Conservation (phyloP, 2,888 invertebrate species). For the Drosophila demipolita region DNA sequence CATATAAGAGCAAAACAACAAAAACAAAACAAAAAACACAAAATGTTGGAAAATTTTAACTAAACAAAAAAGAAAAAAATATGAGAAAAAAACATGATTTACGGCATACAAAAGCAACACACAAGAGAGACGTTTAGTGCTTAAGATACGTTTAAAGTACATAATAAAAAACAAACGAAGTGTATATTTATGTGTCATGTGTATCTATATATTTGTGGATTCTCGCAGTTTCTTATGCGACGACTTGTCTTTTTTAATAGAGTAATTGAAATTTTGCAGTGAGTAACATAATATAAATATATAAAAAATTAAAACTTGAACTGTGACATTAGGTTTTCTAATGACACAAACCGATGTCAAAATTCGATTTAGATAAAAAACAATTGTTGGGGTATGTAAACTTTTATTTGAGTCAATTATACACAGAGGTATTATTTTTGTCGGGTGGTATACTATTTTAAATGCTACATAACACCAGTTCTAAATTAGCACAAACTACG, state of each 20-base stretch:
- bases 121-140: conserved; percentile 69
- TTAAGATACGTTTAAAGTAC: conserved; percentile 73
- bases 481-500: conserved; percentile 66
- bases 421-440: conserved; percentile 52
- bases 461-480: conserved; percentile 73
- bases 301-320: neutral
- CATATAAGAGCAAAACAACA: conserved; percentile 75
- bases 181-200: conserved; percentile 30
- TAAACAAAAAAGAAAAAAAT: conserved; percentile 41
- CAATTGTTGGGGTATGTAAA: conserved; percentile 42
- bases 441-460: conserved; percentile 69
- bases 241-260: neutral
- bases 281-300: too few relatives aligned
- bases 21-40: conserved; percentile 54
- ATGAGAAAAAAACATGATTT: conserved; percentile 40
- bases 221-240: neutral
- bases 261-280: neutral
- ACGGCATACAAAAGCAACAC: conserved; percentile 63
- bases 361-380: neutral
- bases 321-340: neutral
- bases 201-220: neutral
- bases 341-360: neutral
- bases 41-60: conserved; percentile 78
- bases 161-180: conserved; percentile 70
- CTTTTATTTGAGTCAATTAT: conserved; percentile 67